phyloP scores from a whole-genome alignment of 2,888 invertebrate species.

The Philereme transversata region DNA sequence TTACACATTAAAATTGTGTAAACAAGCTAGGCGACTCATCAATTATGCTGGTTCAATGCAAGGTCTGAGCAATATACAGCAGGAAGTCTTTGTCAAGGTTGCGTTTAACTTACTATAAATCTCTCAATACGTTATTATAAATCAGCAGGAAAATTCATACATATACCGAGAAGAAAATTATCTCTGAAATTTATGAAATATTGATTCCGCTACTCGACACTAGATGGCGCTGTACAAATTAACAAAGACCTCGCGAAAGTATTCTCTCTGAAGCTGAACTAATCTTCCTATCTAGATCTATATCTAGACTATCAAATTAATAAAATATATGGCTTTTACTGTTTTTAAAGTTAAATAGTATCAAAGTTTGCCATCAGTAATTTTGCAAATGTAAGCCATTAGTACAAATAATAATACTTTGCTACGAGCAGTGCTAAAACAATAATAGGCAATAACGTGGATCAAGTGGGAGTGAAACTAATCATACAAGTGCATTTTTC shows the following conservation, averaged over 20 bases:
- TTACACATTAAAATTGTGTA: conserved; percentile 31
- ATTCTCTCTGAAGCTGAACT: too few relatives aligned
- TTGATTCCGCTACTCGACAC: conserved; percentile 16
- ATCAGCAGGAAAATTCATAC: conserved; percentile 48
- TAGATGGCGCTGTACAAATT: conserved; percentile 36
- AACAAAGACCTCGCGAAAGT: too few relatives aligned
- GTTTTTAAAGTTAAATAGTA: too few relatives aligned
- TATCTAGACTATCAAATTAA: too few relatives aligned
- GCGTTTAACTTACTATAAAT: conserved; percentile 55
- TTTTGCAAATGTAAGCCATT: too few relatives aligned
- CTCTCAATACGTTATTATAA: conserved; percentile 51
- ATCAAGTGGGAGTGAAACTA: conserved; percentile 1
- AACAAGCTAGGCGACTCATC: conserved; percentile 54
- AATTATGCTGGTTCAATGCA: conserved; percentile 64
- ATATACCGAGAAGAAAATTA: conserved; percentile 30
- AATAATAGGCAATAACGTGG: too few relatives aligned
- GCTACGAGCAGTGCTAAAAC: too few relatives aligned
- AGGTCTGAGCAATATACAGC: conserved; percentile 72
- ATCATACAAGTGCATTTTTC: conserved; percentile 12
- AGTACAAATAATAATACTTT: too few relatives aligned
- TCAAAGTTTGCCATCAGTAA: too few relatives aligned
- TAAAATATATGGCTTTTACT: too few relatives aligned
- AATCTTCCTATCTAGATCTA: too few relatives aligned
- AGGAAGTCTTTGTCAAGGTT: conserved; percentile 74
- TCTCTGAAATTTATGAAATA: conserved; percentile 1